Conservation (phyloP, 2,797 vertebrate genomes). For the Sebastes variabilis region DNA sequence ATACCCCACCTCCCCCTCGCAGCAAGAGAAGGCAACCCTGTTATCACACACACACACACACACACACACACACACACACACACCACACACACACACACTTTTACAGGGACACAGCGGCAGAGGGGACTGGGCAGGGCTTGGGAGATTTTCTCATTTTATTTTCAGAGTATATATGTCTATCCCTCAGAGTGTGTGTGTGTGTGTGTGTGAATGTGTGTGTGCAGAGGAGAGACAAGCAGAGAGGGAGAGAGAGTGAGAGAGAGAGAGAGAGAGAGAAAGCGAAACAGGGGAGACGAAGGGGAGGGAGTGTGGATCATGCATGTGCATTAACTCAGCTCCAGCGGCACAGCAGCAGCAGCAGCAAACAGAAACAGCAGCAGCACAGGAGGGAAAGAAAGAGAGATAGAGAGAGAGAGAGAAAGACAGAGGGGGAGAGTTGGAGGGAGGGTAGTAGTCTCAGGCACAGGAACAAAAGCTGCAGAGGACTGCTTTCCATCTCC, state of each 20-base stretch:
- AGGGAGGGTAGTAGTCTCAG: slow-evolving; percentile 77
- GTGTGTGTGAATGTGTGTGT: slow-evolving; percentile 22
- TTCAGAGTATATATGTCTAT: slow-evolving; percentile 50
- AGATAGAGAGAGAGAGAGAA: slow-evolving; percentile 58
- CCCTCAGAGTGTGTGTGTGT: slow-evolving; percentile 3
- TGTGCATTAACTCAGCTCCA: slow-evolving; percentile 84
- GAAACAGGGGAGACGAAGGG: slow-evolving; percentile 67
- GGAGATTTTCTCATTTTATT: slow-evolving; percentile 69
- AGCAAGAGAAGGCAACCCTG: slow-evolving; percentile 41
- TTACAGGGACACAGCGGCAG: slow-evolving; percentile 34
- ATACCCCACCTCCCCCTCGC: slow-evolving; percentile 83
- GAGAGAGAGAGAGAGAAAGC: slow-evolving; percentile 58
- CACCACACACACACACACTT: background rate
- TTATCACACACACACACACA: slow-evolving; percentile 26
- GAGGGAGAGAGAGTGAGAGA: slow-evolving; percentile 49
- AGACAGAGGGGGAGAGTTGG: slow-evolving; percentile 74
- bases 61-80: slow-evolving; percentile 4
- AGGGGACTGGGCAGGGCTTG: slow-evolving; percentile 63
- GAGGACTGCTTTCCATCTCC: slow-evolving; percentile 83
- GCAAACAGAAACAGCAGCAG: slow-evolving; percentile 73
- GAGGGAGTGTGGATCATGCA: slow-evolving; percentile 82
- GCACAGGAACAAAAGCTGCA: slow-evolving; percentile 85
- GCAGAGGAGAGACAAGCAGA: slow-evolving; percentile 45
- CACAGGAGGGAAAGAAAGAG: slow-evolving; percentile 65
- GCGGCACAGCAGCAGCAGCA: slow-evolving; percentile 71